Conservation (phyloP, 2,113 vertebrate genomes). For the Oncorhynchus tshawytscha region DNA sequence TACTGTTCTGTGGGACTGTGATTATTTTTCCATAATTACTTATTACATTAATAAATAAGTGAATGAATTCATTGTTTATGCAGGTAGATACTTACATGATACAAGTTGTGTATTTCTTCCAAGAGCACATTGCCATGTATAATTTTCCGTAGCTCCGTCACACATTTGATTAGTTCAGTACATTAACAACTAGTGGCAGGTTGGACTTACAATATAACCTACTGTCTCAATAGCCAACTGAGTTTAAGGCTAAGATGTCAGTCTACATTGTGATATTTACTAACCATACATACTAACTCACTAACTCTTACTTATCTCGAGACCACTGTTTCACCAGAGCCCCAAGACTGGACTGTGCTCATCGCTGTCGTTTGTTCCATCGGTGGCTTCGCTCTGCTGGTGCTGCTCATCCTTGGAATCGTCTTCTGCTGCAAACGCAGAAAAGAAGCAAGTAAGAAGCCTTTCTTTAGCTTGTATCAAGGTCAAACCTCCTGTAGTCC, state of each 20-base stretch:
- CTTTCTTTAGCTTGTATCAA: not conserved
- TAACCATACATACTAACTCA: not conserved
- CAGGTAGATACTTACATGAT: not conserved
- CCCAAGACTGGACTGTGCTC: constrained; percentile 67
- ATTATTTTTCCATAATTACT: not conserved
- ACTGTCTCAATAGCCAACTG: not conserved
- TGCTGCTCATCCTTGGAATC: constrained; percentile 64
- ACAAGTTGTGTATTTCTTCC: not conserved
- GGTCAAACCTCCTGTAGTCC: not conserved
- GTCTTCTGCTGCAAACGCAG: constrained; percentile 63
- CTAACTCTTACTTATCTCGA: constrained; percentile 24
- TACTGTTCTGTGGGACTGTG: no score
- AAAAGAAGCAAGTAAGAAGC: constrained; percentile 60
- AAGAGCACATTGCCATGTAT: not conserved
- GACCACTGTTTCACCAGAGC: constrained; percentile 22
- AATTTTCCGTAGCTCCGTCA: not conserved
- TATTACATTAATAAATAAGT: not conserved
- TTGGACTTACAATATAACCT: not conserved
- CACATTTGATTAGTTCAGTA: not conserved
- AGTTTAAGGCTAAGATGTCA: not conserved
- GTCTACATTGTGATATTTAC: not conserved
- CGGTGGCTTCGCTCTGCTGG: constrained; percentile 59
- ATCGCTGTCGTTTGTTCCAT: constrained; percentile 67
- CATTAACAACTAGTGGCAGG: not conserved
- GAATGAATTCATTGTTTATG: not conserved